These are phyloP conservation scores for Meta bourneti DNA, from an alignment of 2,888 invertebrate species.

Conservation along the genomic window DNA sequence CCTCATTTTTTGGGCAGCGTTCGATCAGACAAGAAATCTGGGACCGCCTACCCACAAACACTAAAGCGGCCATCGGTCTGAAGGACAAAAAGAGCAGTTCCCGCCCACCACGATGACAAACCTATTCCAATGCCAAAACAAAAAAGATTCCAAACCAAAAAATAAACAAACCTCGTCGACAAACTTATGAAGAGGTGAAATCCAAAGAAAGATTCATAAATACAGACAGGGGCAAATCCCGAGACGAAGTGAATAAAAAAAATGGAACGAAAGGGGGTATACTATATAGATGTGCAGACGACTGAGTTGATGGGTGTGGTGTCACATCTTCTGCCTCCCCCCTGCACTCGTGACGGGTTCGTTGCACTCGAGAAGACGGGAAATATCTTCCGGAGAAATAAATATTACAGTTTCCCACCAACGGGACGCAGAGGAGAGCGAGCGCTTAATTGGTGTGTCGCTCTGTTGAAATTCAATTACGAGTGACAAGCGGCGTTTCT, in stretches of 20 bases:
- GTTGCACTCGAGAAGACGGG: conserved; percentile 34
- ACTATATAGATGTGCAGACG: no score
- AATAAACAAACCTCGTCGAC: not conserved
- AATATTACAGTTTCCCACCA: not conserved
- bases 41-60: not conserved
- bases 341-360: conserved; percentile 7
- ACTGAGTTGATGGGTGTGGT: conserved; percentile 9
- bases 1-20: not conserved
- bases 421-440: not conserved
- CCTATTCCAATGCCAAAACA: not conserved
- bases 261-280: conserved; percentile 3
- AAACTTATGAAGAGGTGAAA: not conserved
- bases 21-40: not conserved
- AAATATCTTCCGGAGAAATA: not conserved
- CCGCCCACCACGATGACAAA: no score
- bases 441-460: not conserved
- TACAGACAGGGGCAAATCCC: not conserved
- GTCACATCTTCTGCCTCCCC: conserved; percentile 1
- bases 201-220: not conserved
- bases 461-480: not conserved
- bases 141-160: not conserved
- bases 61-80: not conserved
- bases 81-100: not conserved
- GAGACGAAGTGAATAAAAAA: not conserved
- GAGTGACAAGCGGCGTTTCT: not conserved